Evolutionary conservation across 2,113 vertebrate species (phyloP), one percentile per base, ranked within the genome.

Genomic region (Amphiprion percula): DNA sequence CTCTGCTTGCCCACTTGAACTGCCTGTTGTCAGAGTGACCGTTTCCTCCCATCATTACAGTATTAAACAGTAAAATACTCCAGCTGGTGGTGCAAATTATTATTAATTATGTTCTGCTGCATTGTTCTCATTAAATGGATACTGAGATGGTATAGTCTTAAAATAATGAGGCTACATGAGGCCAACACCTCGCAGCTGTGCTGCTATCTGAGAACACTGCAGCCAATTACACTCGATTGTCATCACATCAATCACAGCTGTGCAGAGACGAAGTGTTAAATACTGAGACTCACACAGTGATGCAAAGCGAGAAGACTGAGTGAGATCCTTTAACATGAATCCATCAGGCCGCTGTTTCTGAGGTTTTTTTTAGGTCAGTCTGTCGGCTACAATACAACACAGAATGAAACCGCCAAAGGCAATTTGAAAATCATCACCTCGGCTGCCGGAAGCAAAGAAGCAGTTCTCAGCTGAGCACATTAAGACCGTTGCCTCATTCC

Each of bases 401-500:
- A 54, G 79, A 81, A 81, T 74, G 44, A 79, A 83, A 76, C 44
- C 74, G 71, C 59, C 66, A 56, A 14, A 73, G 37, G 76, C 54
- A 10, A 47, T 83, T 89, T 80, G 44, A 72, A 55, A 79, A 81
- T 62, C 77, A 66, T 78, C 65, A 72, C 79, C 55, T 46, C 49
- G 24, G 30, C 67, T n/a, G 39, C 80, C 77, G 76, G 71, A 72
- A 55, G 74, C 70, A 66, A 52, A 75, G 55, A 73, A 41, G 1
- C 12, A 5, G n/a, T 47, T 81, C 56, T 78, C 53, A n/a, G 66
- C 21, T 63, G 24, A 77, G 77, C 69, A 53, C 68, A 68, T 71
- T 68, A 79, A 70, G 77, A 74, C 63, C 67, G 87, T 78, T 82
- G 62, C 63, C 58, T 75, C 66, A 62, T 55, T 62, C 66, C 39